Evolutionary conservation across 2,888 invertebrate species (phyloP).

Genomic region (Suillia variegata): DNA sequence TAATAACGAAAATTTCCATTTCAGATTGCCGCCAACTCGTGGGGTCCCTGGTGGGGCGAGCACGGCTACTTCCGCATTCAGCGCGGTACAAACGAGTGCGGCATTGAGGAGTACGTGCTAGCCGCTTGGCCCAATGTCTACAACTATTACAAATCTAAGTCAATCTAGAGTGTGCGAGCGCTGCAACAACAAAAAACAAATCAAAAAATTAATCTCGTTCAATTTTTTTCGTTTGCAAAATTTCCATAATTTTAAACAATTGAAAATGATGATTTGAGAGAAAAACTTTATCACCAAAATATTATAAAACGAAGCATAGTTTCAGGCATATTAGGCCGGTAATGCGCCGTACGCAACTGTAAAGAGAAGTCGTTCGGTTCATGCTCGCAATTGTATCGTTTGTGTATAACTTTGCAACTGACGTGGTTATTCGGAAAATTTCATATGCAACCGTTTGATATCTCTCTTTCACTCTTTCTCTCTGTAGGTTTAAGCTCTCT

Average conservation of each 20-base stretch:
- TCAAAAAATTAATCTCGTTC: too few species aligned
- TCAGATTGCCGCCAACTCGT: conserved; percentile 93
- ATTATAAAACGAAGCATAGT: not conserved
- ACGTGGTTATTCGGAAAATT: too few species aligned
- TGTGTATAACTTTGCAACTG: not conserved
- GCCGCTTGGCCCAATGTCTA: conserved; percentile 69
- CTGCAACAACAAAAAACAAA: too few species aligned
- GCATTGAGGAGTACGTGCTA: conserved; percentile 88
- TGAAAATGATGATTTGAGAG: too few species aligned
- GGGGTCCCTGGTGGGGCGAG: conserved; percentile 93
- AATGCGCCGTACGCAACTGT: not conserved
- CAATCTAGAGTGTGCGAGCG: too few species aligned
- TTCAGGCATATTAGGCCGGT: not conserved
- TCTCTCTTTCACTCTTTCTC: too few species aligned
- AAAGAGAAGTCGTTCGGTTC: not conserved
- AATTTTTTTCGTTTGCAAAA: not conserved
- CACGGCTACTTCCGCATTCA: conserved; percentile 86
- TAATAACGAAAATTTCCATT: too few species aligned
- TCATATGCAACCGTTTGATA: too few species aligned
- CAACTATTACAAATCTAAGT: conserved; percentile 48
- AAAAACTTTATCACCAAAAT: too few species aligned
- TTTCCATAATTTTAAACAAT: not conserved
- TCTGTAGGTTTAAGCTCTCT: too few species aligned
- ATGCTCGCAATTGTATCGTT: not conserved
- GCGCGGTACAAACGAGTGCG: conserved; percentile 84